Evolutionary conservation across 1,140 invertebrate genomes (phyloP), one percentile per base, ranked within the genome.

Genomic region (Meteorus sp.): DNA sequence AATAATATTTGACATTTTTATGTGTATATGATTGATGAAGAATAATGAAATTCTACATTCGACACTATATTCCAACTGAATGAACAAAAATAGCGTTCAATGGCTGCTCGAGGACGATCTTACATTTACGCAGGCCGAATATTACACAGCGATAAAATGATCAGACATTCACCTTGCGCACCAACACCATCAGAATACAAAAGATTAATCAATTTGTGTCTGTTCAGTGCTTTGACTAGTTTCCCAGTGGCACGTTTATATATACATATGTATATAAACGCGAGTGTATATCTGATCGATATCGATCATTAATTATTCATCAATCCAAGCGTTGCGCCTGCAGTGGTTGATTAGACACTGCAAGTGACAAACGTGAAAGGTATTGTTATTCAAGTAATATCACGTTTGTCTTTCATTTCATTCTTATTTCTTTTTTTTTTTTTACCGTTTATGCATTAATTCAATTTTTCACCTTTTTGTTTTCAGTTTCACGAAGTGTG

Each of bases 301-400:
- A 52, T 39, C 31, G 43, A 50, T 58, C 31, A 60, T 60, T 39
- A 53, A 60, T 60, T 60, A 60, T 60, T 60, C 58, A 60, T 60
- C 39, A 53, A 37, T 51, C 33, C 11, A 11, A 3, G 9, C 13
- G 33, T 35, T 35, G 13, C 43, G 25, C 43, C 43, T 45, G 43
- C 4, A 35, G 33, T 35, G 33, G 13, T 13, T 35, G 33, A 35
- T 35, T 35, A 13, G 33, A n/a, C 33, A 35, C 33, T 35, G 3
- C 3, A 35, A 35, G 9, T 11, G 9, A 35, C 33, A 35, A 3
- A 17, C 41, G 11, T 20, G 1, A 17, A 44, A 4, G 8, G 17
- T 44, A 8, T 44, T 44, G 17, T 44, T 44, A 20, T 19, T 17
- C 6, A 41, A 44, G 8, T 39, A 13, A 15, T 13, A 9, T n/a